Conservation (phyloP, 2,797 vertebrate genomes). For the Steatocranus sp. region DNA sequence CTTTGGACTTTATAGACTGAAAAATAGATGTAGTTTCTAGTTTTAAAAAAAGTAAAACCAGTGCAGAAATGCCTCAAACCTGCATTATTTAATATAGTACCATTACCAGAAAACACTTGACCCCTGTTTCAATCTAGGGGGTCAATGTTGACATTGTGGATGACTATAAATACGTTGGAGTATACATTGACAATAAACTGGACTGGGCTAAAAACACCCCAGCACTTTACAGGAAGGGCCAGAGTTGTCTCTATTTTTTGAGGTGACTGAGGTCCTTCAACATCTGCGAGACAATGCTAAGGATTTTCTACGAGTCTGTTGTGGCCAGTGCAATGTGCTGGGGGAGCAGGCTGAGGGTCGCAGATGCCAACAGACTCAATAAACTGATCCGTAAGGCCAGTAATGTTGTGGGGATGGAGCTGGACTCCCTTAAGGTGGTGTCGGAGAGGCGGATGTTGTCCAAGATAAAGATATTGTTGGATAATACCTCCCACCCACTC, state of each 20-base stretch:
- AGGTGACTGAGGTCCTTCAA: neutral
- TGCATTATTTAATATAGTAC: neutral
- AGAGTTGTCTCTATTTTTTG: neutral
- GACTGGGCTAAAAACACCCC: neutral
- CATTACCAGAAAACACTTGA: neutral
- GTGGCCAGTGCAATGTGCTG: neutral
- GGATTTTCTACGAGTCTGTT: neutral
- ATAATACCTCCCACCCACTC: neutral
- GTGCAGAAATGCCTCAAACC: neutral
- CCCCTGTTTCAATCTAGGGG: neutral
- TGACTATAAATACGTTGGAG: neutral
- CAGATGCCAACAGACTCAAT: neutral
- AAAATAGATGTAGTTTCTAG: neutral
- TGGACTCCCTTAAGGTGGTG: neutral
- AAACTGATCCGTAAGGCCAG: neutral
- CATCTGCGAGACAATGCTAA: neutral
- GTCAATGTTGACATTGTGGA: neutral
- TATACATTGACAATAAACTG: neutral
- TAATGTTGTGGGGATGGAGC: neutral
- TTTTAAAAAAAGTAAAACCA: neutral
- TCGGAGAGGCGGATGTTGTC: fast-evolving
- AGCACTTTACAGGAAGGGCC: neutral
- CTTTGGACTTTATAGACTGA: neutral
- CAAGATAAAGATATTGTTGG: neutral
- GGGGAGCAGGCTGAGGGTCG: neutral